phyloP scores from a whole-genome alignment of 2,888 invertebrate species.

The Myopa testacea region DNA sequence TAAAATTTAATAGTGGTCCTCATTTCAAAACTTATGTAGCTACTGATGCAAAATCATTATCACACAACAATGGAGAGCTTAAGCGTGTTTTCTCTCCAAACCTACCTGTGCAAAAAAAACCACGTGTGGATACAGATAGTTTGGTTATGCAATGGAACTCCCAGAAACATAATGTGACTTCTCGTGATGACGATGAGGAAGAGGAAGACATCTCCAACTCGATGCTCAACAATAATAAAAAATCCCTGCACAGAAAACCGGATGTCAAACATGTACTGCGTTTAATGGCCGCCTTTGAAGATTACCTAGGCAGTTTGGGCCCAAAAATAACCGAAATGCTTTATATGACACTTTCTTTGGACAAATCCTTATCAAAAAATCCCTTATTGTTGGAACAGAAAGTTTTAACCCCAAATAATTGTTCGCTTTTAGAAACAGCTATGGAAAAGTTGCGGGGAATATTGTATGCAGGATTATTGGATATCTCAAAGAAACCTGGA shows the following conservation, averaged over 20 bases:
- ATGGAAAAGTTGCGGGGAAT: slow-evolving; percentile 69
- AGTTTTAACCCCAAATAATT: slow-evolving; percentile 76
- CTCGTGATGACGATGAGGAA: background rate
- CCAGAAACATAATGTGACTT: slow-evolving; percentile 51
- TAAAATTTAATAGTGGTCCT: background rate
- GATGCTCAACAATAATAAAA: background rate
- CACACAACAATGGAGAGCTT: background rate
- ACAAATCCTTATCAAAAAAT: slow-evolving; percentile 69
- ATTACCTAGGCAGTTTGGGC: slow-evolving; percentile 81
- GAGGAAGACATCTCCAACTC: background rate
- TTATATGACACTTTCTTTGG: slow-evolving; percentile 45
- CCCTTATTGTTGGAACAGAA: slow-evolving; percentile 78
- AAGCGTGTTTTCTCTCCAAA: background rate
- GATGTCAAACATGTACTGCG: slow-evolving; percentile 75
- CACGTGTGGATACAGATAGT: slow-evolving; percentile 72
- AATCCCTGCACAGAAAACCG: slow-evolving; percentile 63
- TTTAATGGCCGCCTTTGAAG: slow-evolving; percentile 81
- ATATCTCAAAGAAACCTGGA: slow-evolving; percentile 44
- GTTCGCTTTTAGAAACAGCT: slow-evolving; percentile 68
- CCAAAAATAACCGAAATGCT: slow-evolving; percentile 77
- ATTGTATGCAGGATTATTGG: slow-evolving; percentile 58
- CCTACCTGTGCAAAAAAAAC: slow-evolving; percentile 53
- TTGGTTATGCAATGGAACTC: slow-evolving; percentile 74
- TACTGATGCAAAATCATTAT: background rate
- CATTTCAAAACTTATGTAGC: background rate